Evolutionary conservation across 2,797 vertebrate genomes (phyloP), one percentile per base, ranked within the genome.

Genomic region (Bradypodion pumilum): DNA sequence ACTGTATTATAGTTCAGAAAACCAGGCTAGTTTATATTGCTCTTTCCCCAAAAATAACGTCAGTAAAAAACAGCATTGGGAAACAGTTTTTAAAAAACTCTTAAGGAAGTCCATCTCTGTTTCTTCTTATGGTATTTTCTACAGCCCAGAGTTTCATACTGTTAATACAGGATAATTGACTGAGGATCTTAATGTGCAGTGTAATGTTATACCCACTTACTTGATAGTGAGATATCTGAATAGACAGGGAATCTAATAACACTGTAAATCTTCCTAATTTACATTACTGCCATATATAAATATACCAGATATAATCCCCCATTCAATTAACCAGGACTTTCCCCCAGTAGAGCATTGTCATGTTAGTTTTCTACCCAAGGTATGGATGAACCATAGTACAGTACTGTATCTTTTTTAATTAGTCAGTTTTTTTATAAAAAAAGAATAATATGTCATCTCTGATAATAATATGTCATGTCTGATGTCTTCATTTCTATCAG

Each of bases 1-100:
- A 10, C 9, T 46, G 74, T 1, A 86, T 0, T 25, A 72, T 1
- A 3, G 1, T 0, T 2, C 1, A 46, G 15, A 66, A 1, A 0
- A 0, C 0, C 10, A 7, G 25, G 63, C 56, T 29, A 13, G 15
- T 37, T 59, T 80, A 40, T 44, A 3, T 62, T 60, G 62, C 62
- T 32, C 69, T n/a, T 63, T 63, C 74, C 15, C 62, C 76, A 81
- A 49, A 88, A 75, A 2, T 60, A 74, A 25, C 68, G 0, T 0
- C 0, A 0, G 0, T 1, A 66, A 75, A 82, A 74, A 7, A 29
- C 5, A 40, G 1, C 12, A 9, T 40, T 40, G 8, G 15, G 78
- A 59, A 70, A 80, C 19, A 15, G 4, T 59, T 15, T 60, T 3
- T 12, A 10, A 7, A 40, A 56, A 52, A 29, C 12, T 10, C 21